Percentiles rank a stretch among this genome's conserved stretches.
Evolutionary conservation across 2,888 invertebrate genomes (phyloP).

Genomic region (Drosophila emarginata): DNA sequence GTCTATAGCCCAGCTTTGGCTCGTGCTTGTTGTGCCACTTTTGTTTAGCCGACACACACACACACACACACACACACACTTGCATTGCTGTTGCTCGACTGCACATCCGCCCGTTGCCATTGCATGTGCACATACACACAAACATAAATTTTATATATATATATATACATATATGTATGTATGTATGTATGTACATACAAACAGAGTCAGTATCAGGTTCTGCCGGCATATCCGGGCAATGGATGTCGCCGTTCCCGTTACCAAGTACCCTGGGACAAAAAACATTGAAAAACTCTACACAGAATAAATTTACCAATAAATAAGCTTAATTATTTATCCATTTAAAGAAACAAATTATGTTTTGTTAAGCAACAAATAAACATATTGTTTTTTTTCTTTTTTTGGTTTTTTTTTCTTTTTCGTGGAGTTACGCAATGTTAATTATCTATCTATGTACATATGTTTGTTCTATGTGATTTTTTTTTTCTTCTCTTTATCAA

Average conservation of each 20-base stretch:
- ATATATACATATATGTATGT: background rate
- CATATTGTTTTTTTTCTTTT: too few species aligned
- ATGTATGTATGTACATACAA: slow-evolving; percentile 9
- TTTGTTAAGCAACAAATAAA: too few species aligned
- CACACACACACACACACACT: slow-evolving; percentile 9
- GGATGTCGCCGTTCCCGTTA: slow-evolving; percentile 45
- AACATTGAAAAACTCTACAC: background rate
- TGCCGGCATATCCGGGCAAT: slow-evolving; percentile 57
- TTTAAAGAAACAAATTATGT: too few species aligned
- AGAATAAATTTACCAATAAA: background rate
- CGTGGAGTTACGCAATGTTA: too few species aligned
- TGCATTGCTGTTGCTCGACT: slow-evolving; percentile 64
- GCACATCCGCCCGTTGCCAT: slow-evolving; percentile 71
- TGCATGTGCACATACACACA: slow-evolving; percentile 67
- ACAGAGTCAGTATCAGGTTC: slow-evolving; percentile 55
- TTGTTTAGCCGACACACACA: slow-evolving; percentile 53
- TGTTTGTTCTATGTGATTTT: too few species aligned
- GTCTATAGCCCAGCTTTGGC: slow-evolving; percentile 28
- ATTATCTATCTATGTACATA: too few species aligned
- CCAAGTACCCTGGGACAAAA: background rate
- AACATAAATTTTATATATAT: background rate
- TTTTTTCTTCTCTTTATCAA: too few species aligned
- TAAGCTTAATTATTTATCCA: too few species aligned
- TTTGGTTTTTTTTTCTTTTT: too few species aligned
- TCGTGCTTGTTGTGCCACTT: slow-evolving; percentile 52